phyloP scores from a whole-genome alignment of 2,113 vertebrate genomes.

The Meriones unguiculatus region DNA sequence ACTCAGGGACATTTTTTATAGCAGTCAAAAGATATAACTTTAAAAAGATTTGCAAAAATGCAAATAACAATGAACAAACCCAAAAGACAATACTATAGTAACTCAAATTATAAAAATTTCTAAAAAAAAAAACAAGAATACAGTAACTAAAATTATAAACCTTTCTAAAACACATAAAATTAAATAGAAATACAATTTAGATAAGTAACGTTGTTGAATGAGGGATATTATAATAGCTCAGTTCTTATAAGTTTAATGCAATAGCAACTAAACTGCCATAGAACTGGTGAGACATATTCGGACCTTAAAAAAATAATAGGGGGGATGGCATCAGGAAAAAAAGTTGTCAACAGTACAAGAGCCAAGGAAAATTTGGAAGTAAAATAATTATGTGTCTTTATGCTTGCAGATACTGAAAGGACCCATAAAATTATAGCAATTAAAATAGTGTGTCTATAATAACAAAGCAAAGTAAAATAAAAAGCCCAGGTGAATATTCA shows the following conservation, averaged over 20 bases:
- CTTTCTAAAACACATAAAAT: slow-evolving; percentile 28
- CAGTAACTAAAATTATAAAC: background rate
- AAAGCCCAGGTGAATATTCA: background rate
- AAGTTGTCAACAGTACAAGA: slow-evolving; percentile 15
- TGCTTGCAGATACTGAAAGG: background rate
- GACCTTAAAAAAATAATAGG: background rate
- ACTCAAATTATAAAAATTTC: background rate
- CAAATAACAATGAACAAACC: background rate
- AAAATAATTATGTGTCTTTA: background rate
- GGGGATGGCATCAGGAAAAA: too few relatives aligned
- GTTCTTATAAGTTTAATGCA: slow-evolving; percentile 16
- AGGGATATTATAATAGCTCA: slow-evolving; percentile 38
- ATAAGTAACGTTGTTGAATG: background rate
- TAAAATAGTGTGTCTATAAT: background rate
- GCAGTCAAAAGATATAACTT: background rate
- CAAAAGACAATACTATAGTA: background rate
- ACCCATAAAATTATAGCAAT: background rate
- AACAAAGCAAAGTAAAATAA: background rate
- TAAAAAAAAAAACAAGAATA: slow-evolving; percentile 30
- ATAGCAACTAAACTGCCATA: slow-evolving; percentile 40
- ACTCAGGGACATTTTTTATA: background rate
- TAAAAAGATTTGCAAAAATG: background rate
- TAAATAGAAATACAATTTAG: slow-evolving; percentile 29
- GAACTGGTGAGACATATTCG: background rate
- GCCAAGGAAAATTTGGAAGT: background rate